phyloP scores from a whole-genome alignment of 2,797 vertebrate species.

The Sciaenops ocellatus region DNA sequence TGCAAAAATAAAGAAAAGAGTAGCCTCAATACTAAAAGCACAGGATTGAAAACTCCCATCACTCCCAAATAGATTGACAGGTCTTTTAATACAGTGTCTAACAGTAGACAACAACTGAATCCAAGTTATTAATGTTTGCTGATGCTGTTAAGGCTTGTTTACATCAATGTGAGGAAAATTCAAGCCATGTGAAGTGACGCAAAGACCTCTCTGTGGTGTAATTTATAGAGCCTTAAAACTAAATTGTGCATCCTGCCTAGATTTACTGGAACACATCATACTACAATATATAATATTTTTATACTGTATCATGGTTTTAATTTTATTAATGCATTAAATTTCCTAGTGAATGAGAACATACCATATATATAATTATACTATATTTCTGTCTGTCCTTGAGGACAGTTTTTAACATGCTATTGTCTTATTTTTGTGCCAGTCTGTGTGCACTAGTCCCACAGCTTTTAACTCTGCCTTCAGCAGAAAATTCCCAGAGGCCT shows the following conservation, averaged over 20 bases:
- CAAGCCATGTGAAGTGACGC: slow-evolving; percentile 51
- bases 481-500: slow-evolving; percentile 45
- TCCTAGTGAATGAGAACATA: not conserved
- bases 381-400: slow-evolving; percentile 2
- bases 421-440: slow-evolving; percentile 13
- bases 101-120: slow-evolving; percentile 53
- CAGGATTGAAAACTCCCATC: slow-evolving; percentile 27
- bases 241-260: slow-evolving; percentile 33
- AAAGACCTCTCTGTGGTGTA: slow-evolving; percentile 39
- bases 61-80: slow-evolving; percentile 46
- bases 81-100: slow-evolving; percentile 62
- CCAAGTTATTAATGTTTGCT: slow-evolving; percentile 76
- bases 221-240: slow-evolving; percentile 43
- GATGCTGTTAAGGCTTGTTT: slow-evolving; percentile 72
- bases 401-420: slow-evolving; percentile 18
- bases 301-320: not conserved
- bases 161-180: slow-evolving; percentile 56
- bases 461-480: slow-evolving; percentile 55
- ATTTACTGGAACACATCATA: slow-evolving; percentile 15
- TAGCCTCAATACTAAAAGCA: slow-evolving; percentile 19
- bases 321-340: not conserved
- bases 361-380: no score
- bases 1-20: slow-evolving; percentile 21
- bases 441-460: slow-evolving; percentile 32
- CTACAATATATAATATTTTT: not conserved